Evolutionary conservation across 2,888 invertebrate species (phyloP).

Genomic region (Therioaphis trifolii): DNA sequence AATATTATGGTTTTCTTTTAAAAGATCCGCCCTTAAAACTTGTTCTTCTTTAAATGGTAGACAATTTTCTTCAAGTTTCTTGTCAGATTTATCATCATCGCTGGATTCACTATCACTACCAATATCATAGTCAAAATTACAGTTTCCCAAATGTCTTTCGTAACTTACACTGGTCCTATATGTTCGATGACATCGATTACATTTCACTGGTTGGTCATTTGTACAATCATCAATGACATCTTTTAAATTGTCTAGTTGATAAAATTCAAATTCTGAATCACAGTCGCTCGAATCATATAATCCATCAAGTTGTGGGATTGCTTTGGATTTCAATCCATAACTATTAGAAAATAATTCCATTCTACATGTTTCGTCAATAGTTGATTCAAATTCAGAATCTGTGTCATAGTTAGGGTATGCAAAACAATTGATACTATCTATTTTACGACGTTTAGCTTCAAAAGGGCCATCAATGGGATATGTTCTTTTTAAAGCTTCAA

Average conservation of each 20-base stretch:
- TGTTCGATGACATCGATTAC: constrained; percentile 87
- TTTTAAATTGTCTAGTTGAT: constrained; percentile 43
- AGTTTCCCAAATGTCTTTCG: constrained; percentile 80
- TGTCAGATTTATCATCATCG: constrained; percentile 65
- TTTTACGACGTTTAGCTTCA: constrained; percentile 43
- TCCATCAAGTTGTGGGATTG: constrained; percentile 62
- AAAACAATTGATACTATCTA: constrained; percentile 46
- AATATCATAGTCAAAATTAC: constrained; percentile 71
- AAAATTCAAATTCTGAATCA: constrained; percentile 55
- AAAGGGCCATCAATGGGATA: constrained; percentile 72
- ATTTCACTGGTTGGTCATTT: constrained; percentile 82
- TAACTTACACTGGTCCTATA: constrained; percentile 86
- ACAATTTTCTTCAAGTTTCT: constrained; percentile 47
- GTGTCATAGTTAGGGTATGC: constrained; percentile 44
- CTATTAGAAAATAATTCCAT: constrained; percentile 59
- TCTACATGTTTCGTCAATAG: constrained; percentile 59
- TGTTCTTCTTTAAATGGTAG: constrained; percentile 22
- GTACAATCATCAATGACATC: constrained; percentile 69
- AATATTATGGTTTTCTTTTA: constrained; percentile 35
- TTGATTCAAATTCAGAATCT: constrained; percentile 54
- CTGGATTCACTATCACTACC: constrained; percentile 81
- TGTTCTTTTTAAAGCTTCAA: constrained; percentile 52
- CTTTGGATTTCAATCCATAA: constrained; percentile 27
- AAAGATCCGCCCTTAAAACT: constrained; percentile 26
- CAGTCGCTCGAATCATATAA: constrained; percentile 51